Conservation (phyloP, 2,113 vertebrate genomes). For the Caranx melampygus region DNA sequence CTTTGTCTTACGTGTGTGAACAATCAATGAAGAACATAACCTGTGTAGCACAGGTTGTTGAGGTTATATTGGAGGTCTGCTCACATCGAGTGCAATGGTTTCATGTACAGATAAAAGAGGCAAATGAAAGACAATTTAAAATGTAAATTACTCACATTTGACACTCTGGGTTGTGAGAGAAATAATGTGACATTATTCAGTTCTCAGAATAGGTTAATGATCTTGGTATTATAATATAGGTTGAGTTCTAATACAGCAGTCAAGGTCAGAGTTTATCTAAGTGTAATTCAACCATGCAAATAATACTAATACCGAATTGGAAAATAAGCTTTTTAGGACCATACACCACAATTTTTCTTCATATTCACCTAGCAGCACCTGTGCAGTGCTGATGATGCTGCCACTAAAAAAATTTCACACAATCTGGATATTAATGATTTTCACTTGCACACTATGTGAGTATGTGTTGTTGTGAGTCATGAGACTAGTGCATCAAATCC, state of each 20-base stretch:
- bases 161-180: constrained; percentile 46
- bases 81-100: constrained; percentile 14
- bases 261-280: constrained; percentile 12
- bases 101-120: constrained; percentile 44
- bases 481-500: too few species aligned
- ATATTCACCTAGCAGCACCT: too few species aligned
- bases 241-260: background rate
- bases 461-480: too few species aligned
- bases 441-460: too few species aligned
- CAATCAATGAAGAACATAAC: constrained; percentile 62
- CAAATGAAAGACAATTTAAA: constrained; percentile 49
- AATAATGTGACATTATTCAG: constrained; percentile 24
- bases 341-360: too few species aligned
- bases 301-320: background rate
- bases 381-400: too few species aligned
- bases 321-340: background rate
- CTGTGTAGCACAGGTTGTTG: constrained; percentile 29
- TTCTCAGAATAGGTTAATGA: background rate
- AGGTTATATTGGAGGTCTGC: constrained; percentile 24
- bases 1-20: constrained; percentile 62
- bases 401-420: too few species aligned
- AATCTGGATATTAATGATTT: too few species aligned
- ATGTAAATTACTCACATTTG: constrained; percentile 58
- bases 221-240: background rate
- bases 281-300: background rate